These are phyloP conservation scores for Drosophila auraria DNA, from an alignment of 1,140 invertebrate species.

Conservation along the genomic window DNA sequence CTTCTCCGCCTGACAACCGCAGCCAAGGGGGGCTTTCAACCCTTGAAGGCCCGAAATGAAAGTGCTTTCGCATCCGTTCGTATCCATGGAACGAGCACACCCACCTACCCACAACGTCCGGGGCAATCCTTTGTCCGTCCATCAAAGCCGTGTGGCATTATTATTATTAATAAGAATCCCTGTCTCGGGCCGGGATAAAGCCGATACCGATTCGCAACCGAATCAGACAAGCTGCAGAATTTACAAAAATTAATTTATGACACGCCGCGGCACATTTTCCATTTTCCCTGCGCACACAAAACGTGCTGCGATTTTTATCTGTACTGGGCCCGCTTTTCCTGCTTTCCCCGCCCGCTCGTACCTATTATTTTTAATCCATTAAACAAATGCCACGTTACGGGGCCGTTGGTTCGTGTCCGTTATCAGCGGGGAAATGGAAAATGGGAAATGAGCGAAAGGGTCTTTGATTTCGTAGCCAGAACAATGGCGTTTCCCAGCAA, in stretches of 20 bases:
- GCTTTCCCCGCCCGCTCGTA: conserved; percentile 23
- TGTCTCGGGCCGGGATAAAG: conserved; percentile 17
- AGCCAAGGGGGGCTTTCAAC: conserved; percentile 54
- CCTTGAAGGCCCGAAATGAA: conserved; percentile 55
- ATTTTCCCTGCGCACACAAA: conserved; percentile 56
- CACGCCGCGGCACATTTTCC: conserved; percentile 71
- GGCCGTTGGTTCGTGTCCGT: conserved; percentile 55
- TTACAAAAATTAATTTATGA: conserved; percentile 80
- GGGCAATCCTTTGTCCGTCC: conserved; percentile 53
- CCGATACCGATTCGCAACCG: conserved; percentile 44
- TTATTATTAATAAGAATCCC: conserved; percentile 62
- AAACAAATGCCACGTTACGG: conserved; percentile 77
- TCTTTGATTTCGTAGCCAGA: conserved; percentile 64
- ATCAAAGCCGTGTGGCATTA: conserved; percentile 58
- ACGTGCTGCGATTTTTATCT: conserved; percentile 77
- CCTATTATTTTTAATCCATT: conserved; percentile 83
- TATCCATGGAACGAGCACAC: not conserved
- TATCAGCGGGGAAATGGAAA: conserved; percentile 56
- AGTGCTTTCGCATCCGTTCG: conserved; percentile 26
- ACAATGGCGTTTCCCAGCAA: conserved; percentile 47
- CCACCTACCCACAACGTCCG: conserved; percentile 23
- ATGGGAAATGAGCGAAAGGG: conserved; percentile 63
- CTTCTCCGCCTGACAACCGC: conserved; percentile 48
- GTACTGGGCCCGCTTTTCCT: conserved; percentile 12
- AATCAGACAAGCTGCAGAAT: conserved; percentile 61